Base-by-base conservation (phyloP, 92 coral and sea anemone genomes). In the Paragorgia papillata region DNA sequence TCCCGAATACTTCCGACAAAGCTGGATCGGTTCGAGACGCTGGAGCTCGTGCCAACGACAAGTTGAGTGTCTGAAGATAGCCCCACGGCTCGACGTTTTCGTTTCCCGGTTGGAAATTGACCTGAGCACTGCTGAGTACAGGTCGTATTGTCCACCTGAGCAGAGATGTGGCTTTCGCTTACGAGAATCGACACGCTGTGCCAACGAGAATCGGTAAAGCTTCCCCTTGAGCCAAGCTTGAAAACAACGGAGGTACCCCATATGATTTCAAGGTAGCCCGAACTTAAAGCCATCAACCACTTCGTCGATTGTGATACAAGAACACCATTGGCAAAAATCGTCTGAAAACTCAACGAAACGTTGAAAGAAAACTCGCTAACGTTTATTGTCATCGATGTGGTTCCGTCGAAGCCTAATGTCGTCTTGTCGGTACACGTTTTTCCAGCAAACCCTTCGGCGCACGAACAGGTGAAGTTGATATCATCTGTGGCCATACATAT, bases 1-100 rank as follows among this genome's bases (percentile, higher is more conserved):
- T 94, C 95, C 62, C 88, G 86, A 17, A 94, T 67, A 75, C 98
- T 88, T 57, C 98, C 98, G 82, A 85, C 84, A 60, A 88, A 85
- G 57, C 83, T 84, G 43, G 76, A 48, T 62, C 66, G 62, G 40
- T 58, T 34, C 28, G 55, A 51, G 51, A 55, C 56, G 51, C 39
- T 56, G 21, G 88, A 63, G 27, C 84, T 54, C 33, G 90, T 92
- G 6, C 98, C 98, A 14, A 94, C 81, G 62, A 80, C 79, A 20
- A 91, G 82, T 22, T 50, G 80, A 17, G 86, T 13, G 31, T 79
- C 65, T 14, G 27, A 15, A 27, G 65, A 62, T 17, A 66, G 19
- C 10, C 62, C 58, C 46, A 88, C 57, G 54, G 55, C 77, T 48
- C 65, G 68, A 57, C 35, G 7, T 12, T 57, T 63, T 3, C 80